Evolutionary conservation across 2,888 invertebrate species (phyloP), one percentile per base, ranked within the genome.

Genomic region (Beris chalybata): DNA sequence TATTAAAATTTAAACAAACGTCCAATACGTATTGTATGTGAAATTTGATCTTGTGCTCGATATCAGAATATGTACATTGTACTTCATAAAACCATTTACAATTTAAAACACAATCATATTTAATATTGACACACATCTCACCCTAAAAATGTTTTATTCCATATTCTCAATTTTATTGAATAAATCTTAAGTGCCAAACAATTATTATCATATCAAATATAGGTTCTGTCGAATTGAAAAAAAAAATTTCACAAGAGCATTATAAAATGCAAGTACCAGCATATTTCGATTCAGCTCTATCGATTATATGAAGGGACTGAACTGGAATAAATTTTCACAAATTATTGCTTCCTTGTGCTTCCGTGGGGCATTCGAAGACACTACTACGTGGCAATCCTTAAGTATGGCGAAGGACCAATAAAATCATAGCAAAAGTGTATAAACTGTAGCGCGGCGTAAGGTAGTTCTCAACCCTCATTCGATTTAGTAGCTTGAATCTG

Each of bases 251-350:
- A n/a, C 15, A 50, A 50, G 29, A 50, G 29, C 15, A 43, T 47
- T 30, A 30, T 30, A 58, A 47, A 58, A 50, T 52, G 61, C 61
- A 50, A 50, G 38, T 50, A 50, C 38, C 31, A 47, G 61, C 61
- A 61, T 61, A 61, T 61, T 61, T 15, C 59, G 4, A 54, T 56
- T 30, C 55, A 56, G 15, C 15, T 61, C 61, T 50, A 61, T 61
- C 61, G 61, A 61, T 61, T 61, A 31, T 50, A 50, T 31, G 61
- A 44, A 56, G 50, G 44, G 52, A 61, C 53, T n/a, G 30, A 29
- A 61, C 50, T 29, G 43, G 61, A 61, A 61, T 61, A 61, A 50
- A 61, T 61, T 61, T 61, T 50, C 61, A 61, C 61, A 61, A 61
- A 61, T 61, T 61, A 61, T 61, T 61, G 52, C 61, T 52, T 61